Percentiles rank a stretch among this genome's conserved stretches.
Conservation (phyloP, 2,888 invertebrate genomes). For the Nephrotoma flavescens region DNA sequence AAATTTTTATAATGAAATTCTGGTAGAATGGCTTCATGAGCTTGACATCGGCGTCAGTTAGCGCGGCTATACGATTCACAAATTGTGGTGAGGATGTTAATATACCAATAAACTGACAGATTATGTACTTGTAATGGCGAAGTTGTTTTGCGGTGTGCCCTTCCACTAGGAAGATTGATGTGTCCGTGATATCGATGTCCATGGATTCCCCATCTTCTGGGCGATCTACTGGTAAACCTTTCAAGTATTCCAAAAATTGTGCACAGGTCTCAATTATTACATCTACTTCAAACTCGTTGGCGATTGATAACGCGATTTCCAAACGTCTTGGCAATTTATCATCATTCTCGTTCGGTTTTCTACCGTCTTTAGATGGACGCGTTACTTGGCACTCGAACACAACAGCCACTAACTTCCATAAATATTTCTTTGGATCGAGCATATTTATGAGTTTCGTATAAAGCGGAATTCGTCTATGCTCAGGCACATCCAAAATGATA, state of each 20-base stretch:
- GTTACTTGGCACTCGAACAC: slow-evolving; percentile 56
- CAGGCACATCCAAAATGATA: slow-evolving; percentile 81
- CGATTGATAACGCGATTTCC: slow-evolving; percentile 51
- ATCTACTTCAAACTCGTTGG: slow-evolving; percentile 48
- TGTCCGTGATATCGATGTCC: slow-evolving; percentile 20
- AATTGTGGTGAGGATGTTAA: slow-evolving; percentile 54
- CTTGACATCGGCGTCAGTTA: slow-evolving; percentile 33
- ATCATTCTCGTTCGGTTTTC: slow-evolving; percentile 24
- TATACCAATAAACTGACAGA: slow-evolving; percentile 56
- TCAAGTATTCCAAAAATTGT: slow-evolving; percentile 49
- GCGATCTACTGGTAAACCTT: slow-evolving; percentile 48
- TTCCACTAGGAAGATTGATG: slow-evolving; percentile 43
- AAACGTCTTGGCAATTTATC: slow-evolving; percentile 41
- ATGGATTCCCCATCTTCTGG: slow-evolving; percentile 32
- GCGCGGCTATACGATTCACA: slow-evolving; percentile 44
- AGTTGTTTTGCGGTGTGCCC: slow-evolving; percentile 57
- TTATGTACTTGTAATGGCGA: slow-evolving; percentile 69
- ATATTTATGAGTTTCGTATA: slow-evolving; percentile 67
- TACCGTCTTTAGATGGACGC: slow-evolving; percentile 36
- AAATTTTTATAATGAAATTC: slow-evolving; percentile 48
- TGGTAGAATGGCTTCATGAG: slow-evolving; percentile 49
- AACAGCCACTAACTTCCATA: slow-evolving; percentile 57
- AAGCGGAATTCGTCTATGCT: slow-evolving; percentile 71
- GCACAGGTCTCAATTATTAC: slow-evolving; percentile 48
- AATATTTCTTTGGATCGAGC: slow-evolving; percentile 45